Evolutionary conservation across 2,113 vertebrate genomes (phyloP), one percentile per base, ranked within the genome.

Genomic region (Gymnogyps californianus): DNA sequence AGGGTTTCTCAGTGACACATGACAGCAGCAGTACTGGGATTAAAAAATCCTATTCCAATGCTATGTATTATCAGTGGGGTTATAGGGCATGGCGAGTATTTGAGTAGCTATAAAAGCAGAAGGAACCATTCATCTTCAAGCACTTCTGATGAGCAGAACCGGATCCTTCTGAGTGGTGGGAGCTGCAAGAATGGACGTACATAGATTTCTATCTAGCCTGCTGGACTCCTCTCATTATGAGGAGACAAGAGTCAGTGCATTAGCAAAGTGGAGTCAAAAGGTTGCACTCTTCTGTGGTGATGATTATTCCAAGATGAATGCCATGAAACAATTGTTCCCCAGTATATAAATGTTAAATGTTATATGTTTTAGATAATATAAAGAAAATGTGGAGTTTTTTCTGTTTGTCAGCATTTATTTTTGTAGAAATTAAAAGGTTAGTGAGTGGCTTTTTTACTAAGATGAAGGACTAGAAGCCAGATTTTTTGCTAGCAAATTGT

Each of bases 1-100:
- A 65, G 2, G 3, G 2, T 49, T 91, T 59, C 36, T 78, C 26
- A 28, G 18, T 44, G 36, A 26, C 10, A 57, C 12, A 11, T 6
- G n/a, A n/a, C n/a, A 80, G 51, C 25, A 52, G 21, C 16, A 32
- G 8, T 28, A 21, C 2, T 40, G 18, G 5, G 7, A n/a, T n/a
- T 69, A 36, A 76, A 90, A 80, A 29, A 12, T n/a, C 31, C 18
- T 29, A 1, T 1, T 1, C 31, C 18, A 42, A 1, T 57, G 26
- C 15, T 55, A 0, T 0, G 1, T 70, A 7, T 38, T 22, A 4
- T 40, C 38, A 22, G 6, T 32, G 42, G 10, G 2, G 7, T 22
- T 77, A 24, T 16, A 70, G 24, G 36, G n/a, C 13, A 61, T 6
- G 10, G 28, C 0, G 1, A 70, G 17, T 28, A 16, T 34, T n/a